A percentile compares a stretch with the other conserved stretches of the same genome.
Evolutionary conservation across 2,797 vertebrate genomes (phyloP).

Genomic region (Cheirogaleus major): DNA sequence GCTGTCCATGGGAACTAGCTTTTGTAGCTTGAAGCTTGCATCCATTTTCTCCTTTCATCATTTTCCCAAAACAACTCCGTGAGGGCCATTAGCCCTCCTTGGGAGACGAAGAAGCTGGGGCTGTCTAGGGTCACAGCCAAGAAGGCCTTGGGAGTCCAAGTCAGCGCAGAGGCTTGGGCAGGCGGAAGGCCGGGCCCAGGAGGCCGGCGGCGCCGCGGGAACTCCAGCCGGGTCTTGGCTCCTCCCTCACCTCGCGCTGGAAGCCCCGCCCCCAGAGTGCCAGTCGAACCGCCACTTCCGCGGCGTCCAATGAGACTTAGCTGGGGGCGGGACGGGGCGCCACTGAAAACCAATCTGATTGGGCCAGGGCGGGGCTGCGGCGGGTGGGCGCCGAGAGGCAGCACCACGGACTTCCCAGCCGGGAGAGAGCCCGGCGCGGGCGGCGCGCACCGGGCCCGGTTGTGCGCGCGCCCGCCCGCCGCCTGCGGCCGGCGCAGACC

Average conservation of each 20-base stretch:
- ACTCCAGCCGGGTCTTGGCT: background rate
- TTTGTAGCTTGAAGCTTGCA: background rate
- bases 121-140: background rate
- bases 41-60: conserved; percentile 15
- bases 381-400: background rate
- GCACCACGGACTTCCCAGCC: background rate
- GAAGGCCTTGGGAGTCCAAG: background rate
- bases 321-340: conserved; percentile 3
- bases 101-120: background rate
- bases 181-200: accelerated
- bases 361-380: background rate
- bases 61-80: background rate
- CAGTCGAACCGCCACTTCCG: conserved; percentile 23
- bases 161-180: background rate
- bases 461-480: conserved; percentile 10
- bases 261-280: background rate
- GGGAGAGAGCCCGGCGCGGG: background rate
- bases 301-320: conserved; percentile 46
- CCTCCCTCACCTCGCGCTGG: background rate
- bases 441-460: background rate
- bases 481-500: background rate
- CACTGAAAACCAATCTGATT: background rate
- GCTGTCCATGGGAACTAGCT: conserved; percentile 61
- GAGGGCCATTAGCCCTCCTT: background rate
- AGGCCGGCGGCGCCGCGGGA: accelerated